Conservation (phyloP, 1,140 invertebrate species). For the Temnothorax nylanderi region DNA sequence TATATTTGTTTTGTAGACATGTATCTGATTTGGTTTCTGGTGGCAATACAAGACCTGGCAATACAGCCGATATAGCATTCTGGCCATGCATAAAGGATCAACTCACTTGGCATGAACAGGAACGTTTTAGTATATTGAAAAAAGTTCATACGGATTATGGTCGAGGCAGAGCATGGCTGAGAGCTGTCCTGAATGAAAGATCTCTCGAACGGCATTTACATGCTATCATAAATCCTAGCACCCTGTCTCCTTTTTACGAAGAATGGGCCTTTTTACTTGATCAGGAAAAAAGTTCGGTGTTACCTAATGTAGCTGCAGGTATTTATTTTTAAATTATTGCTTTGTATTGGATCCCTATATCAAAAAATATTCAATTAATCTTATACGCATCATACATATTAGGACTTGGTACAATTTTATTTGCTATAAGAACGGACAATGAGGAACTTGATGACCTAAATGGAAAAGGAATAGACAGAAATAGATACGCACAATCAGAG, state of each 20-base stretch:
- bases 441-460: slow-evolving; percentile 90
- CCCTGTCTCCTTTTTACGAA: slow-evolving; percentile 92
- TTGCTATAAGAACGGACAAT: slow-evolving; percentile 96
- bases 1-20: slow-evolving; percentile 83
- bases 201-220: slow-evolving; percentile 94
- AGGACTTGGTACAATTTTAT: slow-evolving; percentile 94
- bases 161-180: slow-evolving; percentile 94
- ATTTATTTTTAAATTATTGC: slow-evolving; percentile 37
- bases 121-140: slow-evolving; percentile 93
- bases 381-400: slow-evolving; percentile 68
- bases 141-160: slow-evolving; percentile 93
- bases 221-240: slow-evolving; percentile 90
- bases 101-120: slow-evolving; percentile 94
- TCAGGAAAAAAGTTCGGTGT: slow-evolving; percentile 90
- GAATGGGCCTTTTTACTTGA: slow-evolving; percentile 93
- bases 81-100: slow-evolving; percentile 91
- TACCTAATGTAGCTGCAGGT: slow-evolving; percentile 95
- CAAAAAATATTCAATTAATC: slow-evolving; percentile 49
- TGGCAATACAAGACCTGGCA: slow-evolving; percentile 70
- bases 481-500: slow-evolving; percentile 83
- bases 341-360: neutral
- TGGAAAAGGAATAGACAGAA: slow-evolving; percentile 79
- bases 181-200: slow-evolving; percentile 95
- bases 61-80: slow-evolving; percentile 84
- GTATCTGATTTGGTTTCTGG: slow-evolving; percentile 88